Conservation (phyloP, 2,113 vertebrate genomes). For the Baryphthengus martii region DNA sequence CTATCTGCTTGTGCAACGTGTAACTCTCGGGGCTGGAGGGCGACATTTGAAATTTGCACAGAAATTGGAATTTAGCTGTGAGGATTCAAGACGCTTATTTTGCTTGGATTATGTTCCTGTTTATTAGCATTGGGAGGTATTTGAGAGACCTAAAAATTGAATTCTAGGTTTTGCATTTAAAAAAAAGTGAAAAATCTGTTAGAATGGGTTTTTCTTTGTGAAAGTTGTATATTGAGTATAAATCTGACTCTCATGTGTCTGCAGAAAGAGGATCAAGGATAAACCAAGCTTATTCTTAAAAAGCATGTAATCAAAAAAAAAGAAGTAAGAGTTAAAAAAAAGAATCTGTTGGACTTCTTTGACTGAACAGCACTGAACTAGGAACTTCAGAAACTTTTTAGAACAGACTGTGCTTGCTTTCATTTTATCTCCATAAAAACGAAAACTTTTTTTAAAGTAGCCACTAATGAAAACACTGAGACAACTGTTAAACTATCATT, state of each 20-base stretch:
- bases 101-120: constrained; percentile 55
- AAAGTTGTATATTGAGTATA: constrained; percentile 30
- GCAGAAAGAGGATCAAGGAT: constrained; percentile 47
- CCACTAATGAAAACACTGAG: neutral
- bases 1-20: constrained; percentile 10
- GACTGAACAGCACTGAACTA: neutral
- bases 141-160: constrained; percentile 52
- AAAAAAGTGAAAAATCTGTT: constrained; percentile 4
- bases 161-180: constrained; percentile 51
- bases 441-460: neutral
- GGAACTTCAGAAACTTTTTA: neutral
- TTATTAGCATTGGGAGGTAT: constrained; percentile 36
- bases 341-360: neutral
- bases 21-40: neutral
- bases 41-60: constrained; percentile 50
- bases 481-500: neutral
- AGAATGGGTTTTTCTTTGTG: constrained; percentile 40
- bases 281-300: constrained; percentile 36
- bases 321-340: neutral
- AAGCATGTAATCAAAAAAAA: constrained; percentile 15
- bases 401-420: neutral
- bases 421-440: neutral
- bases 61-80: constrained; percentile 61
- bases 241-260: constrained; percentile 33
- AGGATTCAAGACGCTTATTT: constrained; percentile 47